phyloP scores from a whole-genome alignment of 2,797 vertebrate genomes.

The Clarias pachynema region DNA sequence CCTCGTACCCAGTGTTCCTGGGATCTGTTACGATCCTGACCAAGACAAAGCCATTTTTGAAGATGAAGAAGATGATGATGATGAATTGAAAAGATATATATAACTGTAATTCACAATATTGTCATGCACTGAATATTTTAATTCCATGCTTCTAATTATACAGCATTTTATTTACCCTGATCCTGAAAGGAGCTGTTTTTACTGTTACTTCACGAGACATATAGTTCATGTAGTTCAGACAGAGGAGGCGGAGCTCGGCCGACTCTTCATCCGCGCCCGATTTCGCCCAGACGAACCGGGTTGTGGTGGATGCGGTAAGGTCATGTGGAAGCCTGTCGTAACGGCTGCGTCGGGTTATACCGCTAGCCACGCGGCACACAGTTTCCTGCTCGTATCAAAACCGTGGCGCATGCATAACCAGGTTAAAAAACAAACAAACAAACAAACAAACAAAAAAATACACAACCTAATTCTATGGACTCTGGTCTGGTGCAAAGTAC shows the following conservation, averaged over 20 bases:
- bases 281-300: no score
- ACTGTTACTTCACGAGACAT: neutral
- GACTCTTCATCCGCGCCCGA: neutral
- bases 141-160: neutral
- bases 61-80: neutral
- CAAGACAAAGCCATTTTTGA: neutral
- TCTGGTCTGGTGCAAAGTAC: conserved; percentile 69
- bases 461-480: conserved; percentile 71
- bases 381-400: conserved; percentile 39
- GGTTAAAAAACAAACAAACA: conserved; percentile 61
- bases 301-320: neutral
- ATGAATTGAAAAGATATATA: neutral
- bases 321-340: neutral
- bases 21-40: neutral
- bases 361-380: neutral
- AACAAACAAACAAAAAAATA: conserved; percentile 46
- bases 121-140: neutral
- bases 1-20: neutral
- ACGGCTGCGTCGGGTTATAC: neutral
- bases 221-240: neutral
- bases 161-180: no score
- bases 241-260: neutral
- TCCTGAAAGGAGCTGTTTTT: no score
- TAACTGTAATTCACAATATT: neutral
- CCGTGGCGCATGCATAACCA: conserved; percentile 62